Conservation (phyloP, 2,113 vertebrate species). For the Gadus chalcogrammus region DNA sequence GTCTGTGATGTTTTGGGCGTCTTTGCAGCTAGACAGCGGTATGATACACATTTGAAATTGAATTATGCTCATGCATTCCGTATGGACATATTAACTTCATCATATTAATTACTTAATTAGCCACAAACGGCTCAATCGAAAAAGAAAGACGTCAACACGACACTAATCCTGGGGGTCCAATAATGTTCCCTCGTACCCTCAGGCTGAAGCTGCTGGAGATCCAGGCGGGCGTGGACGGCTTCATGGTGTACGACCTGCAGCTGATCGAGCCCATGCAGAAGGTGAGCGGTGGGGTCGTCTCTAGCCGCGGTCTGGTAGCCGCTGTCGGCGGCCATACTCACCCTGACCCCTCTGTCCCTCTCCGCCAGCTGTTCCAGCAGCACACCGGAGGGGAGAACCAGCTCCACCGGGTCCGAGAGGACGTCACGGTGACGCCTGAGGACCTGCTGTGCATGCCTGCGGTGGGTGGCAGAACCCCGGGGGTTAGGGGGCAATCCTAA, state of each 20-base stretch:
- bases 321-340: neutral
- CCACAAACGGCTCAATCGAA: no score
- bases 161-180: neutral
- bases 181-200: neutral
- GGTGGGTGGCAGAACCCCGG: slow-evolving; percentile 41
- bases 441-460: slow-evolving; percentile 70
- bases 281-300: slow-evolving; percentile 22
- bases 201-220: slow-evolving; percentile 80
- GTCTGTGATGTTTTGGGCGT: no score
- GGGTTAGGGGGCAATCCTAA: neutral
- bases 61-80: no score
- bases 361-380: slow-evolving; percentile 72
- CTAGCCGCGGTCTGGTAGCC: neutral
- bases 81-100: no score
- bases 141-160: neutral
- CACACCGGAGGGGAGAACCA: slow-evolving; percentile 67
- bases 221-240: slow-evolving; percentile 78
- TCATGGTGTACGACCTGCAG: slow-evolving; percentile 80
- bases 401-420: slow-evolving; percentile 53
- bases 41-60: no score
- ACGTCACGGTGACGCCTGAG: slow-evolving; percentile 55
- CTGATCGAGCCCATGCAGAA: slow-evolving; percentile 77
- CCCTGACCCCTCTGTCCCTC: neutral
- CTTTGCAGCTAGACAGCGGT: no score
- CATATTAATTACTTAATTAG: no score